Base-by-base conservation (phyloP, 2,113 vertebrate genomes). In the Petroica traversi region DNA sequence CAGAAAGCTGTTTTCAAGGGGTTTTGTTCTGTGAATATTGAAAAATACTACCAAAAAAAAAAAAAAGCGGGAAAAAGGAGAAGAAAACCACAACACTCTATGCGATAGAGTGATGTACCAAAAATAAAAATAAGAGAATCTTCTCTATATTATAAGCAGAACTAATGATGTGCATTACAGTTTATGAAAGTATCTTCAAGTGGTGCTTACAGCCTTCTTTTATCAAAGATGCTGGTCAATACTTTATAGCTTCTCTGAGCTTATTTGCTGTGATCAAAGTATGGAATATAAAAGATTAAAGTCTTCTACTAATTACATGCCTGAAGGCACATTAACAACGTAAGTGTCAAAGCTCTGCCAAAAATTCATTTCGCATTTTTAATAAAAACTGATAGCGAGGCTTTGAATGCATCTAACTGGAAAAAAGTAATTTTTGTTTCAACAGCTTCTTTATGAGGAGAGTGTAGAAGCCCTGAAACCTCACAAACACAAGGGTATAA, bases 311-410 rank as follows among this genome's bases (percentile, higher is more conserved):
- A 98, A 98, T 98, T 98, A 98, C 97, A 98, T 97, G 98, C 98
- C 97, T 98, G 97, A 98, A 98, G 98, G 98, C 97, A 97, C 98
- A 98, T 98, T 98, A 98, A 98, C 98, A 98, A 98, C 98, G 88
- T 95, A 97, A 98, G 97, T 98, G 98, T 98, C 97, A 98, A 97
- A 97, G 97, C 94, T 97, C 92, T 97, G 97, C 97, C 82, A 94
- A 98, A 98, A 98, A 98, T 97, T 98, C 97, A 98, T 98, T 98
- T 98, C 41, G 36, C 94, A 97, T 98, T 98, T 98, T 98, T 98
- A 98, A 98, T 97, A 97, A 93, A 98, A 95, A 95, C 95, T 96
- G 98, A 98, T 98, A 98, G 97, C 87, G 95, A 96, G 97, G 96
- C 91, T 98, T 96, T 97, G 96, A 98, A 98, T 91, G 97, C 97